These are phyloP conservation scores for Lacanobia oleracea DNA, from an alignment of 2,888 invertebrate species.

Conservation along the genomic window DNA sequence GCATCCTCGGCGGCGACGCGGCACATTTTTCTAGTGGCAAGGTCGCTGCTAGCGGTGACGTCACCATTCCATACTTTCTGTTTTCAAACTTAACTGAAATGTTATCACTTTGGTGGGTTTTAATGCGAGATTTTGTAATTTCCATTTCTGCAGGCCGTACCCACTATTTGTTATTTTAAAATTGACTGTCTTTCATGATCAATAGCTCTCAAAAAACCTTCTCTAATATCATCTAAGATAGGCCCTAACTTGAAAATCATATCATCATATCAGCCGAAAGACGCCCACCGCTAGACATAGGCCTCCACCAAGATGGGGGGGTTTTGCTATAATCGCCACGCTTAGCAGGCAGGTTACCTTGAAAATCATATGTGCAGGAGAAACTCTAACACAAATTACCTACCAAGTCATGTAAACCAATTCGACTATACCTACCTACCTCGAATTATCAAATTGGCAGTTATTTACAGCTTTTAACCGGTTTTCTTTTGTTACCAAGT, in stretches of 20 bases:
- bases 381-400: not conserved
- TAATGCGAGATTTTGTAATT: not conserved
- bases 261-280: too few relatives aligned
- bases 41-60: conserved; percentile 87
- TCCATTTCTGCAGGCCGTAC: not conserved
- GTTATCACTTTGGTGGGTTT: conserved; percentile 24
- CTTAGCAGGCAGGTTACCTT: too few relatives aligned
- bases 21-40: conserved; percentile 91
- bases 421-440: not conserved
- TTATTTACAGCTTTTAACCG: too few relatives aligned
- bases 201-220: not conserved
- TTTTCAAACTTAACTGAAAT: conserved; percentile 71
- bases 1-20: conserved; percentile 85
- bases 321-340: too few relatives aligned
- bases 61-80: conserved; percentile 85
- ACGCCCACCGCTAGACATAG: too few relatives aligned
- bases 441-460: not conserved
- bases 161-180: not conserved
- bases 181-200: too few relatives aligned
- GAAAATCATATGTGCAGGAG: too few relatives aligned
- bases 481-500: too few relatives aligned
- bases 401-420: too few relatives aligned
- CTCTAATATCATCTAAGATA: not conserved
- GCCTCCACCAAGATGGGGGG: too few relatives aligned
- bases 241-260: not conserved